Evolutionary conservation across 2,113 vertebrate species (phyloP), one percentile per base, ranked within the genome.

Genomic region (Arvicanthis niloticus): DNA sequence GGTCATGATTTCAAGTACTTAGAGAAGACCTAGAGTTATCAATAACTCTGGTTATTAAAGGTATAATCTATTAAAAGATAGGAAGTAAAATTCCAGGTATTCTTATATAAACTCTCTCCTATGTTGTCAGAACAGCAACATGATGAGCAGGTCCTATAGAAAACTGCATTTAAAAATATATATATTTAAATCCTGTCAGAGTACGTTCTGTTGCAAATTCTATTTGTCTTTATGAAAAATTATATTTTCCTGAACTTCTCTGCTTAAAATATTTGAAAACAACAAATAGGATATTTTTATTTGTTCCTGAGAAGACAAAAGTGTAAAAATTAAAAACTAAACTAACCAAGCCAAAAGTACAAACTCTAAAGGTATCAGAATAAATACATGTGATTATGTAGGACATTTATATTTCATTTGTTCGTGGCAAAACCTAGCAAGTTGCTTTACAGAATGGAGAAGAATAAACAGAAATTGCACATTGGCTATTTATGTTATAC

Each of bases 191-290:
- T 85, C 7, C 56, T 48, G 48, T 75, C 81, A 67, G 90, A 84
- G 10, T 31, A 84, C 12, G 17, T 95, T 89, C 77, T 53, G 37
- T 89, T 88, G 6, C 42, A 80, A 73, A 26, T 72, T 78, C 48
- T 15, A 42, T 80, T 90, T 72, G 84, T 58, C 29, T 22, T 91
- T 70, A 51, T 48, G 21, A 87, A 95, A 95, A 82, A 56, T 9
- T 91, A 26, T 19, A 4, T 87, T 95, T 90, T 94, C 91, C 93
- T 97, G 94, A 95, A 91, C 58, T 88, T 31, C 37, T 97, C 31
- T 26, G 53, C 16, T 87, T 90, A 73, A 87, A 91, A 58, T 75
- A 86, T 88, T 26, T 45, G 73, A 60, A 29, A 86, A 45, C 17
- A 34, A 45, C 3, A 16, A 86, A 82, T 65, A 58, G 48, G 6